Evolutionary conservation across 2,888 invertebrate species (phyloP), one percentile per base, ranked within the genome.

Genomic region (Tetrapedia diversipes): DNA sequence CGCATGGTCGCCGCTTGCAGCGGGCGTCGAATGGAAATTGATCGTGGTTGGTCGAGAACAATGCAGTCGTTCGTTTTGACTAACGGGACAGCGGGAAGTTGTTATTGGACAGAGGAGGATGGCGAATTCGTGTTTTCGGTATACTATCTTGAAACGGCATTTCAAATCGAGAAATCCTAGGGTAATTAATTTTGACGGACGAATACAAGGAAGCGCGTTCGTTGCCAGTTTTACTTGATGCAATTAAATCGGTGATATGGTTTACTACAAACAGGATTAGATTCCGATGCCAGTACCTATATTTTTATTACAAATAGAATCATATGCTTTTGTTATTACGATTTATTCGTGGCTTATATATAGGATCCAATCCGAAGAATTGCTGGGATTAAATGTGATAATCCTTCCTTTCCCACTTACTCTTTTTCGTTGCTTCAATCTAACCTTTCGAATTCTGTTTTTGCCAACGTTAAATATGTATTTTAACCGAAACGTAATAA

Each of bases 41-140:
- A 65, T 65, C 54, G 64, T 22, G 6, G 22, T 2, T 11, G 32
- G 34, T 22, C 11, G 54, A 43, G 54, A 54, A 43, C 54, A 22
- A 19, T 32, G 43, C 16, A 7, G 22, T 24, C 14, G 32, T 34
- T 32, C 32, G 32, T 22, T 43, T 29, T 32, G n/a, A 14, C 19
- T 16, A 32, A 2, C 2, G 6, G n/a, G 6, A 14, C n/a, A 16
- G 6, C 32, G 60, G 10, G 29, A 49, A 37, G 11, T 43, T 43
- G 43, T 59, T 32, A 34, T 32, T 45, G 10, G 43, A 60, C 45
- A 45, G n/a, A n/a, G 47, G 45, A 60, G 60, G 34, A 60, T 60
- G 22, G 60, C 45, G 10, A 32, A 60, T 47, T 47, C 60, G 60
- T 60, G 60, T 60, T 34, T n/a, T 45, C 29, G 16, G 8, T 22